Base-by-base conservation (phyloP, 2,113 vertebrate species). In the Propithecus coquereli region DNA sequence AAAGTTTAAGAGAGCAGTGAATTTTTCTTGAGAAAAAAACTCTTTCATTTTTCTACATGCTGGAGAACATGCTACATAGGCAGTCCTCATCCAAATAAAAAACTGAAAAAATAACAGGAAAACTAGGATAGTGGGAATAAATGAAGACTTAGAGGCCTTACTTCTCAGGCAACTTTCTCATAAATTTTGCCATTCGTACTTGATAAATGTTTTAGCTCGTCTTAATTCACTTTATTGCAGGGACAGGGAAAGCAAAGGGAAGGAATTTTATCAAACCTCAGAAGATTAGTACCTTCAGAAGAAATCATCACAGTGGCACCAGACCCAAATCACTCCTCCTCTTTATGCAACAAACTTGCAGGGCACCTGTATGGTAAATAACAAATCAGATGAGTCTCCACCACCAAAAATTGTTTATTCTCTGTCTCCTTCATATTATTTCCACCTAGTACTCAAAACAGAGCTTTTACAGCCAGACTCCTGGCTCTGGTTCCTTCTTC, bases 61-160 rank as follows among this genome's bases (percentile, higher is more conserved):
- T 71, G 87, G 18, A 84, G 57, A 83, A 79, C 10, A 73, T 30
- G 22, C 16, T 54, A n/a, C 34, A n/a, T n/a, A 50, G 22, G 73
- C 34, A 84, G 6, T n/a, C n/a, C n/a, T 96, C 52, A 40, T 5
- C 37, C 95, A 97, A 96, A 65, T 54, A 59, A 32, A 94, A 90
- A 68, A 74, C 22, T 81, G 16, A 27, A 52, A 82, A 74, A 74
- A 70, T 2, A 59, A 93, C 63, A 74, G 52, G 68, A 37, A 94
- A 87, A 74, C 59, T 13, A 45, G 3, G 17, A 32, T 32, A 14
- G 70, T 45, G 30, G 43, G 6, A 86, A 54, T 32, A 87, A 79
- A 70, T 11, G 1, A 61, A 30, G 47, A 66, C 5, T 70, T 76
- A 77, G 23, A 50, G 57, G 40, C 3, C 47, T 96, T 93, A 27